Conservation (phyloP, 2,888 invertebrate genomes). For the Hirtodrosophila histrioides region DNA sequence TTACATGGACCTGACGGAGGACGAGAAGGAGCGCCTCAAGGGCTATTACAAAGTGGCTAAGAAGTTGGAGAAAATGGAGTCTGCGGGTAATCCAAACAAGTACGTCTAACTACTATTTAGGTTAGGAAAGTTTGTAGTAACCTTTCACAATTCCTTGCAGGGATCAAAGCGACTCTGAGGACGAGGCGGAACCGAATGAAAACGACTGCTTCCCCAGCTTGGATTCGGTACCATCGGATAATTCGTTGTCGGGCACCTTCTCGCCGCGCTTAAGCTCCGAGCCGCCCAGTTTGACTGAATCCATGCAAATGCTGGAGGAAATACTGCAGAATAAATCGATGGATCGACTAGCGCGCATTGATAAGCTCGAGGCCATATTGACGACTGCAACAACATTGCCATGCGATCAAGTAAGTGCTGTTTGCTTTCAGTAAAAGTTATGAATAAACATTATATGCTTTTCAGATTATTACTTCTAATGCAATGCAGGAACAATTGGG, state of each 20-base stretch:
- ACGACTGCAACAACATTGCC: constrained; percentile 91
- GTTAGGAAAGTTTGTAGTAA: background rate
- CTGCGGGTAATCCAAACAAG: constrained; percentile 89
- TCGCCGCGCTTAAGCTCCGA: constrained; percentile 91
- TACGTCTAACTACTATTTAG: constrained; percentile 53
- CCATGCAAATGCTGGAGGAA: constrained; percentile 95
- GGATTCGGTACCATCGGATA: constrained; percentile 92
- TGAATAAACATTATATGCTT: background rate
- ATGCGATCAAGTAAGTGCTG: constrained; percentile 85
- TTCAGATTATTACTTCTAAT: constrained; percentile 82
- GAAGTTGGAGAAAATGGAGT: constrained; percentile 95
- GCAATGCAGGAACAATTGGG: constrained; percentile 83
- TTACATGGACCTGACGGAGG: constrained; percentile 95
- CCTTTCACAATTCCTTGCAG: constrained; percentile 78
- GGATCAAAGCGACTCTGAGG: constrained; percentile 90
- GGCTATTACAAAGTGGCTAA: constrained; percentile 96
- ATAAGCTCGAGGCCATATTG: constrained; percentile 93
- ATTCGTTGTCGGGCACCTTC: constrained; percentile 87
- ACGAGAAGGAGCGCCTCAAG: constrained; percentile 95
- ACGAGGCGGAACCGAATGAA: constrained; percentile 89
- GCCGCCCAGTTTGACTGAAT: constrained; percentile 93
- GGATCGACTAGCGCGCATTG: constrained; percentile 93
- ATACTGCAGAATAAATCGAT: constrained; percentile 92
- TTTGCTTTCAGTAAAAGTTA: background rate
- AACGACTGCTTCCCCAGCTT: constrained; percentile 90